A percentile compares a stretch with the other conserved stretches of the same genome.
Evolutionary conservation across 1,140 invertebrate genomes (phyloP).

Genomic region (Trypoxylus dichotomus): DNA sequence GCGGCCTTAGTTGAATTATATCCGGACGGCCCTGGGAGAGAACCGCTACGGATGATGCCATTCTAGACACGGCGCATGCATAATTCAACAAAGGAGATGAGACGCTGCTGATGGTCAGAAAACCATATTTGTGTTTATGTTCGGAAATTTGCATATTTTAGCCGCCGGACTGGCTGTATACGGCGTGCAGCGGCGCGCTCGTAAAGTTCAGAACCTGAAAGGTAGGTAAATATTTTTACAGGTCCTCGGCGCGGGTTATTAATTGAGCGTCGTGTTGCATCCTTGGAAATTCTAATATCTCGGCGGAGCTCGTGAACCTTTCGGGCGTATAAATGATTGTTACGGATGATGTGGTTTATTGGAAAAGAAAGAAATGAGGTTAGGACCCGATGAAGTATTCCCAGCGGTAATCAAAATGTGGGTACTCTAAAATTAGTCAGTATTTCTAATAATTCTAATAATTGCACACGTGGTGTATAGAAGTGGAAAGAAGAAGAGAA

Average conservation of each 20-base stretch:
- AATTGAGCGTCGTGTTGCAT: background rate
- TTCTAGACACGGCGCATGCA: background rate
- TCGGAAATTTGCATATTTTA: background rate
- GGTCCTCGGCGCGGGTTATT: background rate
- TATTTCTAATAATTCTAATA: no score
- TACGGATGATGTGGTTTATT: no score
- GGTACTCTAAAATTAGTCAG: no score
- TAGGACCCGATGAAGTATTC: no score
- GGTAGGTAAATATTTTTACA: constrained; percentile 7
- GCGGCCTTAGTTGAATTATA: background rate
- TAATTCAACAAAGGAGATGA: constrained; percentile 3
- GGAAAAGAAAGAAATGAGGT: no score
- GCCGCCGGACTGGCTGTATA: background rate
- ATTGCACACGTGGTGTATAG: no score
- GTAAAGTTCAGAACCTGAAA: constrained; percentile 2
- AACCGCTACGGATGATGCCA: background rate
- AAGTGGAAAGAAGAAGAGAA: no score
- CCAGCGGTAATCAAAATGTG: no score
- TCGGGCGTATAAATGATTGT: no score
- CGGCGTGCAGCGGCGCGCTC: background rate
- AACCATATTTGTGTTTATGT: constrained; percentile 7
- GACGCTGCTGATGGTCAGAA: constrained; percentile 4
- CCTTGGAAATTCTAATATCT: background rate
- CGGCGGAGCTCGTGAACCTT: no score
- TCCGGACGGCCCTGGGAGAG: background rate